Percentiles rank a stretch among this genome's conserved stretches.
Conservation (phyloP, 2,888 invertebrate genomes). For the Horisme vitalbata region DNA sequence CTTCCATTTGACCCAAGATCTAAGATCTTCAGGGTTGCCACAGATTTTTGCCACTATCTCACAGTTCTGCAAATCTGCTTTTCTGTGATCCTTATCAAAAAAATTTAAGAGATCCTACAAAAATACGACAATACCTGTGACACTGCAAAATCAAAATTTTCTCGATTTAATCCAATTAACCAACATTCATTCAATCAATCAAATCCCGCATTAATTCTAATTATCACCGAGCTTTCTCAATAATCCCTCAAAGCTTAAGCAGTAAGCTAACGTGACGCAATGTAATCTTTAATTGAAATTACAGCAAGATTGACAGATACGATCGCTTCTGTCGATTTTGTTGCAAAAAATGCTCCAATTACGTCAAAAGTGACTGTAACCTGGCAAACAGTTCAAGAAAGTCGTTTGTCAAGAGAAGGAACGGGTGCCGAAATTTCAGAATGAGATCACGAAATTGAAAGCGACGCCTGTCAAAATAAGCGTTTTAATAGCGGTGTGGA, state of each 20-base stretch:
- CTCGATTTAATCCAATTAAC: constrained; percentile 11
- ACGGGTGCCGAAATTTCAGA: constrained; percentile 17
- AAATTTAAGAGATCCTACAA: no score
- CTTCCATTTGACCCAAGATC: constrained; percentile 41
- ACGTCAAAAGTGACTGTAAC: constrained; percentile 56
- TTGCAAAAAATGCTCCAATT: constrained; percentile 63
- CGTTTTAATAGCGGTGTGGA: constrained; percentile 38
- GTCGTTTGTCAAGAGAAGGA: constrained; percentile 35
- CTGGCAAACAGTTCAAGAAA: constrained; percentile 48
- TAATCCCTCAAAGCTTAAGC: constrained; percentile 48
- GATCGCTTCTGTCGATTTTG: constrained; percentile 40
- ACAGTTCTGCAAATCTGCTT: no score
- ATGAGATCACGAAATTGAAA: constrained; percentile 40
- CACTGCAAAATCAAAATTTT: constrained; percentile 4
- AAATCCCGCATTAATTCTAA: constrained; percentile 29
- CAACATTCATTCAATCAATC: no score
- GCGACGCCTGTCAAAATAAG: constrained; percentile 45
- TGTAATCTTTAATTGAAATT: constrained; percentile 48
- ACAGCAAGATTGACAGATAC: constrained; percentile 56
- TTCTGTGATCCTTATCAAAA: no score
- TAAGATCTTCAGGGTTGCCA: constrained; percentile 41
- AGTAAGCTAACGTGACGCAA: constrained; percentile 35
- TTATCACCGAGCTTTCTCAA: constrained; percentile 45
- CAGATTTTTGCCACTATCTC: constrained; percentile 5
- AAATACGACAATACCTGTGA: neutral